phyloP scores from a whole-genome alignment of 2,888 invertebrate genomes.

The Branchellion lobata region DNA sequence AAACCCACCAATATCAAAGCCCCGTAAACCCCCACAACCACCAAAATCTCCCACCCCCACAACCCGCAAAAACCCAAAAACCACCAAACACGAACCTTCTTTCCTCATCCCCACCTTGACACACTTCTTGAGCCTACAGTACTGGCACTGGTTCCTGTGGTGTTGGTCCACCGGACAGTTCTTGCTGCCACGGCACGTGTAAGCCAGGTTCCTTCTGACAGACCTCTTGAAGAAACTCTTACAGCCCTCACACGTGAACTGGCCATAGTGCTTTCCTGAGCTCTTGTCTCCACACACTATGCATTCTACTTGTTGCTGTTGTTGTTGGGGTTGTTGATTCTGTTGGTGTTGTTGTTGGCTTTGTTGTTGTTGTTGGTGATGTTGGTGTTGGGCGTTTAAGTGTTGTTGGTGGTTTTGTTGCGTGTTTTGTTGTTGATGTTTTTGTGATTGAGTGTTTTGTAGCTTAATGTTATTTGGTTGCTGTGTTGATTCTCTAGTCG shows the following conservation, averaged over 20 bases:
- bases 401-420: background rate
- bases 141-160: conserved; percentile 98
- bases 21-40: no score
- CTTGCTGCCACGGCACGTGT: conserved; percentile 93
- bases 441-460: no score
- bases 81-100: conserved; percentile 88
- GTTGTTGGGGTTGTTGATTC: background rate
- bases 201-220: conserved; percentile 92
- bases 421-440: background rate
- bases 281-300: conserved; percentile 98
- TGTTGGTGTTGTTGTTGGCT: conserved; percentile 24
- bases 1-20: no score
- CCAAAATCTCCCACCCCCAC: no score
- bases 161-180: conserved; percentile 99
- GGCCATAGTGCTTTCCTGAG: conserved; percentile 97
- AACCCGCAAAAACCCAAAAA: no score
- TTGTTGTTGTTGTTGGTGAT: conserved; percentile 3
- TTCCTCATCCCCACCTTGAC: conserved; percentile 99
- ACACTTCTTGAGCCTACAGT: conserved; percentile 97
- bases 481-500: no score
- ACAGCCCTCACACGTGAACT: conserved; percentile 93
- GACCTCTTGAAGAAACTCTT: conserved; percentile 99
- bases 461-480: no score
- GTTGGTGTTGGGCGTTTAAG: background rate
- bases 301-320: conserved; percentile 75